phyloP scores from a whole-genome alignment of 2,113 vertebrate species.

The Ciconia stormi region DNA sequence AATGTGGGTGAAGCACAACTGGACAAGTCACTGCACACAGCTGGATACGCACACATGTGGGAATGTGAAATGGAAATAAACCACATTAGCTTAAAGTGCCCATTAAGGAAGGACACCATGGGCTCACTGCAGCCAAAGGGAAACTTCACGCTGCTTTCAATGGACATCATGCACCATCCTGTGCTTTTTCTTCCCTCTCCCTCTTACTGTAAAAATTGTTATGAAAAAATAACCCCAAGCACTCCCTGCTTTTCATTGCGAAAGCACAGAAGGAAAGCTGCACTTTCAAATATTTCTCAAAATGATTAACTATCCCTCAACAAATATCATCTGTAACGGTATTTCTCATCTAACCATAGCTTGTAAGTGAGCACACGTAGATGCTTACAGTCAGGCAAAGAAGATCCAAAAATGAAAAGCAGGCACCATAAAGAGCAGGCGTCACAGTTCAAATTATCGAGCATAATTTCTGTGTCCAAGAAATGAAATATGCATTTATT shows the following conservation, averaged over 20 bases:
- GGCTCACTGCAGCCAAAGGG: not conserved
- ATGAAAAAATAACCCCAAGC: not conserved
- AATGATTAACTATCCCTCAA: not conserved
- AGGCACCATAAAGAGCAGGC: not conserved
- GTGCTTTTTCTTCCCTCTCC: not conserved
- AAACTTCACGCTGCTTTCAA: not conserved
- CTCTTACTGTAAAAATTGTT: not conserved
- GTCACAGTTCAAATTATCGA: not conserved
- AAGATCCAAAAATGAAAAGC: not conserved
- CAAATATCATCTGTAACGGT: not conserved
- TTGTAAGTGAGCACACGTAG: not conserved
- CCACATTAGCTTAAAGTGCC: not conserved
- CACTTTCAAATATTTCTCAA: not conserved
- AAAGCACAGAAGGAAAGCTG: not conserved
- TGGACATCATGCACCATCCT: not conserved
- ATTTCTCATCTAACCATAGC: not conserved
- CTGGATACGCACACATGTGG: not conserved
- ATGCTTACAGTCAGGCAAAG: not conserved
- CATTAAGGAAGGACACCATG: not conserved
- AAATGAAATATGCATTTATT: not conserved
- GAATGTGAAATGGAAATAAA: not conserved
- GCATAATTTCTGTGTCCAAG: not conserved
- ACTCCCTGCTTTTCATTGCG: not conserved
- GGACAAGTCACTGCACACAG: not conserved
- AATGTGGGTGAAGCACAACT: not conserved